These are phyloP conservation scores for Drosophila sp. DNA, from an alignment of 1,140 invertebrate species.

Conservation along the genomic window DNA sequence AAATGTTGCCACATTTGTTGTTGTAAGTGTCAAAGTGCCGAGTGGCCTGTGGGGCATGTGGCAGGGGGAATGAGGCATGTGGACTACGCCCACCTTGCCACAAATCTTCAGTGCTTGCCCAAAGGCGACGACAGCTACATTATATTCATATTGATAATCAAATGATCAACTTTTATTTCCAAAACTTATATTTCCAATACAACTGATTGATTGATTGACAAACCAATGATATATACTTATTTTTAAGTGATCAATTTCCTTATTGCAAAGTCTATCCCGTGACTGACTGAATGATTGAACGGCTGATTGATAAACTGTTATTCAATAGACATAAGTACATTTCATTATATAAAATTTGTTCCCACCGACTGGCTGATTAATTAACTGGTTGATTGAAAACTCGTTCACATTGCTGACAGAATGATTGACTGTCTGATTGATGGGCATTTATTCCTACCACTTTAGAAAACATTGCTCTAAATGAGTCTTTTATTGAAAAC, in stretches of 20 bases:
- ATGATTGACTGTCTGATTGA: not conserved
- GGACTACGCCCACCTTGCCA: slow-evolving; percentile 8
- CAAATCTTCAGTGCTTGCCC: slow-evolving; percentile 1
- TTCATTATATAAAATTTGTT: no score
- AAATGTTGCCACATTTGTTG: slow-evolving; percentile 27
- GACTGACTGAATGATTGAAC: not conserved
- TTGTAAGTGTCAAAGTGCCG: slow-evolving; percentile 34
- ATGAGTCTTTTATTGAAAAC: no score
- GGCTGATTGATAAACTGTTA: not conserved
- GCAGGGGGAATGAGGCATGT: not conserved
- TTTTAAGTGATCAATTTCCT: no score
- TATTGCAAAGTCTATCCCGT: no score
- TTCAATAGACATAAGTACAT: no score
- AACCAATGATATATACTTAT: no score
- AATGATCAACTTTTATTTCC: slow-evolving; percentile 5
- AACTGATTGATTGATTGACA: slow-evolving; percentile 1
- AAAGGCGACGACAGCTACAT: not conserved
- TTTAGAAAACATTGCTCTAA: no score
- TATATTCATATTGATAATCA: slow-evolving; percentile 5
- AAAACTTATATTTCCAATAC: no score
- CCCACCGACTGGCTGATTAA: no score
- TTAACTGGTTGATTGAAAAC: no score
- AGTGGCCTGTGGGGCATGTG: slow-evolving; percentile 5
- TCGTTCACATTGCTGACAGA: no score
- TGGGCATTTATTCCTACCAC: not conserved